Conservation (phyloP, 2,888 invertebrate genomes). For the Chalcosyrphus nemorum region DNA sequence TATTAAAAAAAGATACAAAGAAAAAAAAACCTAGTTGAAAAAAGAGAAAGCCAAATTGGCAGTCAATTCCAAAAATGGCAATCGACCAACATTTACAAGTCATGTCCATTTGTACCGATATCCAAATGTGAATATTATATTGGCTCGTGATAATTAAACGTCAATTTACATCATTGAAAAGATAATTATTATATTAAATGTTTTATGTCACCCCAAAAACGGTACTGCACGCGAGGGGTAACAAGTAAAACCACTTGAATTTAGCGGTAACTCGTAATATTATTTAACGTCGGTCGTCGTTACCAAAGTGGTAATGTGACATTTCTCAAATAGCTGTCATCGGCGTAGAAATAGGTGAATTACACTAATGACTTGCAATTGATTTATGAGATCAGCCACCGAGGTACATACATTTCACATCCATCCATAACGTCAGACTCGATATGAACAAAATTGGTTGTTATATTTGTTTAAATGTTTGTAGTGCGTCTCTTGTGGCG, state of each 20-base stretch:
- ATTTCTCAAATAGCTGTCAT: conserved; percentile 59
- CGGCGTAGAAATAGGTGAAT: conserved; percentile 41
- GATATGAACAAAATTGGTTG: background rate
- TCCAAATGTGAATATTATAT: conserved; percentile 12
- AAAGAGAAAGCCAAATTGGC: conserved; percentile 26
- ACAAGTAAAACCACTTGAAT: conserved; percentile 30
- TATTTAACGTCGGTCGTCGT: conserved; percentile 23
- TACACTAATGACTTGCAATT: conserved; percentile 50
- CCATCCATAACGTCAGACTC: background rate
- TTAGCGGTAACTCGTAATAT: background rate
- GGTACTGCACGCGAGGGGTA: conserved; percentile 40
- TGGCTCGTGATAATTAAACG: conserved; percentile 27
- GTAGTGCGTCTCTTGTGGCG: conserved; percentile 18
- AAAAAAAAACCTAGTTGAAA: conserved; percentile 8
- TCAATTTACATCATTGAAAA: conserved; percentile 26
- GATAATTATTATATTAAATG: conserved; percentile 15
- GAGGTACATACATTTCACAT: too few species aligned
- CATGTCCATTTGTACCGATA: background rate
- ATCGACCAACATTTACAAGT: background rate
- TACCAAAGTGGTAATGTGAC: conserved; percentile 39
- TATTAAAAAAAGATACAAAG: background rate
- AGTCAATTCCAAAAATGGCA: conserved; percentile 15
- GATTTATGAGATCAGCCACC: conserved; percentile 54
- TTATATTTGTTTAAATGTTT: conserved; percentile 15
- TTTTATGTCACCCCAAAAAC: conserved; percentile 45